phyloP scores from a whole-genome alignment of 1,140 invertebrate species.

The Leptonema lineaticorne region DNA sequence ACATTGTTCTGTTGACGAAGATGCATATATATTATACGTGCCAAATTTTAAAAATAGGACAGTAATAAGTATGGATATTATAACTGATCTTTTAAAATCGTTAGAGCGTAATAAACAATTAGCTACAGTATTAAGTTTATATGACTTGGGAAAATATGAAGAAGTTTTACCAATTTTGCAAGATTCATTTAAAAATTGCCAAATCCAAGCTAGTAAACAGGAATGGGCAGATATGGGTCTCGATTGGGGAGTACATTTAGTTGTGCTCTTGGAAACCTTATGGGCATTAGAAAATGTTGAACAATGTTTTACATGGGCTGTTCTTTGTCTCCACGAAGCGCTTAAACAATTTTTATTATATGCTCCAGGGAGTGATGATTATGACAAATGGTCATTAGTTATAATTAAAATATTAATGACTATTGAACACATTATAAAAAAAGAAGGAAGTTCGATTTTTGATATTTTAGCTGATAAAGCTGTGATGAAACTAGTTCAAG shows the following conservation, averaged over 20 bases:
- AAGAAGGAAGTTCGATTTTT: constrained; percentile 55
- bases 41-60: constrained; percentile 52
- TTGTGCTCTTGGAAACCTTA: constrained; percentile 71
- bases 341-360: constrained; percentile 60
- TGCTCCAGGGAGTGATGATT: constrained; percentile 54
- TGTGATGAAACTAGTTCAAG: constrained; percentile 68
- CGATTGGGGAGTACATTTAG: constrained; percentile 58
- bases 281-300: constrained; percentile 60
- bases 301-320: constrained; percentile 75
- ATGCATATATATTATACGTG: constrained; percentile 46
- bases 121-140: constrained; percentile 58
- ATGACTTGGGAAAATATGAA: constrained; percentile 62
- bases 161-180: constrained; percentile 66
- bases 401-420: constrained; percentile 68
- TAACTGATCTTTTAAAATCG: constrained; percentile 48
- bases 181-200: constrained; percentile 62
- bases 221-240: constrained; percentile 52
- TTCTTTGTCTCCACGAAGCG: constrained; percentile 67
- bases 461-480: constrained; percentile 59
- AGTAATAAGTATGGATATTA: constrained; percentile 48
- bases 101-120: constrained; percentile 55
- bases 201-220: constrained; percentile 48
- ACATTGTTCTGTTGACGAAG: constrained; percentile 48
- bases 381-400: constrained; percentile 64
- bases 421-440: constrained; percentile 65